A percentile compares a stretch with the other conserved stretches of the same genome.
Evolutionary conservation across 2,113 vertebrate genomes (phyloP).

Genomic region (Prionailurus bengalensis): DNA sequence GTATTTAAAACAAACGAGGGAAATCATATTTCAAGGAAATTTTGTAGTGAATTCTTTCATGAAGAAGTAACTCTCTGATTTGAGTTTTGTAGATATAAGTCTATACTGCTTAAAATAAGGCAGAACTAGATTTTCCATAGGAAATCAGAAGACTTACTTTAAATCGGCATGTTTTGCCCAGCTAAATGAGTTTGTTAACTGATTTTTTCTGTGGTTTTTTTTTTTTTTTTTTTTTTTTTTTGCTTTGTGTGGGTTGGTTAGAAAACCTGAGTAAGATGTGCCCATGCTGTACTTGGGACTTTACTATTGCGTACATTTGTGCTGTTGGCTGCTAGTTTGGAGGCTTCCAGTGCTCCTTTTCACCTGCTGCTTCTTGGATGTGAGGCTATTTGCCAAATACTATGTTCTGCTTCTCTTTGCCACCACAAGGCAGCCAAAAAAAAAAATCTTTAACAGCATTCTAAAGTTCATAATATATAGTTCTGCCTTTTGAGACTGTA

Average conservation of each 20-base stretch:
- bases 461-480: conserved; percentile 55
- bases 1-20: conserved; percentile 13
- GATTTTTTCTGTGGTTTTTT: neutral
- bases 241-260: neutral
- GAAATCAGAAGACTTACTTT: neutral
- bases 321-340: neutral
- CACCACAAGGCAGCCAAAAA: neutral
- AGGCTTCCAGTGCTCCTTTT: neutral
- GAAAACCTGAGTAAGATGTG: neutral
- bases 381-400: neutral
- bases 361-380: too few relatives aligned
- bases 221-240: neutral
- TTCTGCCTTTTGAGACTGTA: conserved; percentile 74
- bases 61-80: neutral
- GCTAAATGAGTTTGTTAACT: neutral
- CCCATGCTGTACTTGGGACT: neutral
- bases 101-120: conserved; percentile 1
- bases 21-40: neutral
- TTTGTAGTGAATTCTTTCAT: conserved; percentile 47
- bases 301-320: accelerated
- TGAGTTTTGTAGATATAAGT: neutral
- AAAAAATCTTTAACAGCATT: conserved; percentile 56
- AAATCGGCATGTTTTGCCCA: neutral
- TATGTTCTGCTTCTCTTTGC: neutral
- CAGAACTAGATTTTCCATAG: neutral